Base-by-base conservation (phyloP, 2,797 vertebrate species). In the Hydrocynus forskahlii region DNA sequence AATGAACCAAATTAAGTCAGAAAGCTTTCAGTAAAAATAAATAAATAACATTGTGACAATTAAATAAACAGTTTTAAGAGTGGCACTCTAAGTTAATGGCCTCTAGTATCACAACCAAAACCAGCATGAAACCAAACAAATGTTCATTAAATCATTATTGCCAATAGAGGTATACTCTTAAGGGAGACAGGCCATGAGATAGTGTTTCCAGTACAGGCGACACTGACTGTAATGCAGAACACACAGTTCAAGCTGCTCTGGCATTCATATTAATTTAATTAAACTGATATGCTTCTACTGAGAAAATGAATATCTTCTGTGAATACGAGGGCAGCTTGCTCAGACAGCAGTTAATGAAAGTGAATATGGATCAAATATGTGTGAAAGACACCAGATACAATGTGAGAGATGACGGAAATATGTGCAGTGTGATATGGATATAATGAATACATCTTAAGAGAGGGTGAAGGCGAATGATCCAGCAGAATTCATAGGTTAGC, bases 1-100 rank as follows among this genome's bases (percentile, higher is more conserved):
- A 62, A 81, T 70, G 25, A 52, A 35, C 13, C 29, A 29, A 76
- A 78, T 57, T 38, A 67, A 67, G 1, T 14, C 19, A 21, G 19
- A 38, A 66, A 54, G 25, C 16, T 50, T 70, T 48, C 21, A 23
- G 40, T 29, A 52, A 70, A 48, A 8, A 29, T 29, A 48, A 70
- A 48, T 70, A 66, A 68, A 48, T 25, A 25, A 45, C 19, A 50
- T 1, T 70, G 3, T 2, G n/a, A 54, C 14, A 14, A 16, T 52
- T 48, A 69, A 69, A 48, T 19, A 69, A 45, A 69, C 40, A 21
- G 38, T 23, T 68, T 8, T 40, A 43, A 68, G 40, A 69, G 4
- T 52, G 68, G 13, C 62, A 16, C 62, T 64, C 29, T 8, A 70
- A 4, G 21, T 25, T 70, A 52, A 52, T 48, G 43, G 48, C 14